Percentiles rank a stretch among this genome's conserved stretches.
Evolutionary conservation across 2,797 vertebrate species (phyloP).

Genomic region (Gambelia wislizenii): DNA sequence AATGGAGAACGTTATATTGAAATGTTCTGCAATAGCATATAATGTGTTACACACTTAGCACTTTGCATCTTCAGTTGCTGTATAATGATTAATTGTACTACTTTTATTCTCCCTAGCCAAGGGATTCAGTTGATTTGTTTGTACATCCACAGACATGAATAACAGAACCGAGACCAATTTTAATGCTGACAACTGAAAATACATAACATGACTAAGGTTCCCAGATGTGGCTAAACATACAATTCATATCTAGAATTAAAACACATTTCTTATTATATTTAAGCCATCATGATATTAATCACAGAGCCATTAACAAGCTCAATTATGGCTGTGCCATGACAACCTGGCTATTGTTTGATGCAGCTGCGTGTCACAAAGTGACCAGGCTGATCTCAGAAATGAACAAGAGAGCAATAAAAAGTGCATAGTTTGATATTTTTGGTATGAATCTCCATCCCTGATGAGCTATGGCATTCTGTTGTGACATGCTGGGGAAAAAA

Average conservation of each 20-base stretch:
- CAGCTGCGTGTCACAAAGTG: background rate
- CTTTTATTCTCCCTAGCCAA: background rate
- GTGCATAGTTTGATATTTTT: background rate
- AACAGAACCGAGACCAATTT: background rate
- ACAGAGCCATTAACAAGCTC: background rate
- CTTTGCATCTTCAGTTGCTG: background rate
- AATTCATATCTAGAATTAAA: constrained; percentile 8
- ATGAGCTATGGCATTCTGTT: background rate
- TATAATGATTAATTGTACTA: background rate
- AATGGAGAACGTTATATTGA: too few relatives aligned
- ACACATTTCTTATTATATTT: background rate
- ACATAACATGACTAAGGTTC: background rate
- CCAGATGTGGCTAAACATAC: background rate
- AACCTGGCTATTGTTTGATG: background rate
- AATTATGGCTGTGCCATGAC: background rate
- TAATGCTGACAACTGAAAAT: background rate
- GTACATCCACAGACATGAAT: background rate
- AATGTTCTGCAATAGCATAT: background rate
- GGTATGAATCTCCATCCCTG: background rate
- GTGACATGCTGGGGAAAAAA: background rate
- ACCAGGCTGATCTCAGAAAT: background rate
- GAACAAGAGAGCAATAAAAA: background rate
- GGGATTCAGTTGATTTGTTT: background rate
- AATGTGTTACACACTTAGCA: background rate
- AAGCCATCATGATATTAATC: background rate